phyloP scores from a whole-genome alignment of 2,888 invertebrate species.

The Agrochola macilenta region DNA sequence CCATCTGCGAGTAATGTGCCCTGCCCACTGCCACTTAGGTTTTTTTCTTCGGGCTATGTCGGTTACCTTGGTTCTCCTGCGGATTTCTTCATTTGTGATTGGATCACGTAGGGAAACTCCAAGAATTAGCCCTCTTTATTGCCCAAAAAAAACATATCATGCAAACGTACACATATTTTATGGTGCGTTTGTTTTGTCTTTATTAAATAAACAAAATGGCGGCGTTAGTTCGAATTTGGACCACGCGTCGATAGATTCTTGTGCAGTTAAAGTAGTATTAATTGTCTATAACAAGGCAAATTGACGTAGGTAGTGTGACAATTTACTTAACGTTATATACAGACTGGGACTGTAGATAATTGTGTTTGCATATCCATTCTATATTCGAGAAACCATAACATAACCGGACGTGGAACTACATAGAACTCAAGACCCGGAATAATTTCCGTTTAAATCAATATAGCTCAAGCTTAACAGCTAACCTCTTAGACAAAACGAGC shows the following conservation, averaged over 20 bases:
- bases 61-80: no score
- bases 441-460: conserved; percentile 13
- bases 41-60: no score
- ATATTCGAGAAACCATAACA: neutral
- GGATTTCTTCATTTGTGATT: no score
- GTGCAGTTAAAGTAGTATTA: neutral
- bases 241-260: neutral
- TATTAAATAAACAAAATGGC: neutral
- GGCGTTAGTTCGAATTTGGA: neutral
- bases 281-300: neutral
- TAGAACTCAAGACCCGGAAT: neutral
- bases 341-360: neutral
- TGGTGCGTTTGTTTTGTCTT: no score
- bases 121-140: no score
- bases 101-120: no score
- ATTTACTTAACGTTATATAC: neutral
- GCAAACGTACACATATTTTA: no score
- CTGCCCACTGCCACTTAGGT: no score
- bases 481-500: conserved; percentile 9
- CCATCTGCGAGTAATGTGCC: no score
- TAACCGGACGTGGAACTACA: neutral
- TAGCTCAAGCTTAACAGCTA: neutral
- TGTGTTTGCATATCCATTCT: neutral
- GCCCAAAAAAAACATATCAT: no score
- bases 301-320: neutral